Evolutionary conservation across 1,140 invertebrate genomes (phyloP).

Genomic region (Drosophila aff.): DNA sequence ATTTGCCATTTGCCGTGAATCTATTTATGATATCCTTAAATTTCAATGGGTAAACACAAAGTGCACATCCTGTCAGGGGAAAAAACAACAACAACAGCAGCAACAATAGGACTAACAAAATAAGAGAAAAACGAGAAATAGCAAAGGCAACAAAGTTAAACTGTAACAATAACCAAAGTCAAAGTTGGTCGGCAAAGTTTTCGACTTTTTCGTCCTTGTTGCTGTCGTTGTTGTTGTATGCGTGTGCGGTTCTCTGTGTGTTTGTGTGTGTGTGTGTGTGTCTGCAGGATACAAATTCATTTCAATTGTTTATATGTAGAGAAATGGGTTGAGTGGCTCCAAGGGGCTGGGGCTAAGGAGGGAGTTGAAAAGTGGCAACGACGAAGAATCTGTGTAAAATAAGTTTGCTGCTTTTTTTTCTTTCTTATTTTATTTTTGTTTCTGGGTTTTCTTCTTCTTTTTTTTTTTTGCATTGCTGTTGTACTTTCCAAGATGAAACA

Average conservation of each 20-base stretch:
- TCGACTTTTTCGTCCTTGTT: constrained; percentile 47
- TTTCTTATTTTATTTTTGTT: constrained; percentile 20
- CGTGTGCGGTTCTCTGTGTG: constrained; percentile 19
- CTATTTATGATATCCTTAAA: constrained; percentile 4
- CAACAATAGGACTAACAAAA: constrained; percentile 18
- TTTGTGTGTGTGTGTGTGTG: constrained; percentile 34
- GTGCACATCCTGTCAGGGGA: constrained; percentile 35
- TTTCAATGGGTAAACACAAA: constrained; percentile 23
- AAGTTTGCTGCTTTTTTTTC: constrained; percentile 28
- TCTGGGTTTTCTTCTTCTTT: not conserved
- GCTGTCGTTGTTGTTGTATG: constrained; percentile 30
- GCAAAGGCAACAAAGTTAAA: constrained; percentile 75
- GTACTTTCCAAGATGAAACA: constrained; percentile 63
- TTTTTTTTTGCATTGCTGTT: constrained; percentile 34
- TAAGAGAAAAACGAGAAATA: constrained; percentile 44
- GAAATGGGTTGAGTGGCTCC: constrained; percentile 27
- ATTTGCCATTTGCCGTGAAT: constrained; percentile 6
- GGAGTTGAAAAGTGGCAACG: constrained; percentile 23
- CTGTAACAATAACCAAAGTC: constrained; percentile 83
- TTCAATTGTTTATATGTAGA: constrained; percentile 71
- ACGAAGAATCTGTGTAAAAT: constrained; percentile 54
- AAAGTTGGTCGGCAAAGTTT: constrained; percentile 82
- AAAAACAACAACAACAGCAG: constrained; percentile 6
- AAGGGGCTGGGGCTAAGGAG: constrained; percentile 5
- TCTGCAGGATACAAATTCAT: constrained; percentile 79